Base-by-base conservation (phyloP, 2,888 invertebrate species). In the Orthosia gracilis region DNA sequence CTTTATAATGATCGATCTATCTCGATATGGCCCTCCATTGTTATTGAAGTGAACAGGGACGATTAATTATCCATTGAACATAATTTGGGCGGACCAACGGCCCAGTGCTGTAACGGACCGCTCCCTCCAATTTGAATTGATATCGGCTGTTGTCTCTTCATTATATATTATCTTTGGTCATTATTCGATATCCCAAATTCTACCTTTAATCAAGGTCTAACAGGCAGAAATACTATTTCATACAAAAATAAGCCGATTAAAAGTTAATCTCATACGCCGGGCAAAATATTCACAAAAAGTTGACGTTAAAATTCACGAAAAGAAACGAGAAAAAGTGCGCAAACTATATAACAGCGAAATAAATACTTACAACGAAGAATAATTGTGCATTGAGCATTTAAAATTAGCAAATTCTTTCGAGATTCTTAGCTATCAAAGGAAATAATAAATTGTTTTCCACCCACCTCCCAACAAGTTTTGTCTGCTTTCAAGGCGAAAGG, bases 51-150 rank as follows among this genome's bases (percentile, higher is more conserved):
- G 94, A 93, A 92, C 94, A 91, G 93, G 90, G 88, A 90, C 94
- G 89, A 96, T 96, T 94, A 96, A 96, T 96, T 96, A 95, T 94
- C 95, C 93, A 95, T 95, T 93, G 95, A 94, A 96, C 96, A 96
- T 95, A 94, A 96, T 96, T 96, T 93, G 96, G 96, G 96, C 94
- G 96, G 95, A 88, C 89, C 92, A 88, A 86, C 89, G 89, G 89
- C 87, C 87, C 87, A 90, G 84, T 89, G 87, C 92, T 91, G 94
- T 90, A 90, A 89, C 90, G 88, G 92, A 93, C 92, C 91, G 91
- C 84, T 88, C 88, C 86, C 83, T 85, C 89, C 90, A 87, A 90
- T 89, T 91, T 88, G 85, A 92, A 93, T 92, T 92, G 91, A 91
- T 92, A 91, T 89, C 89, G 78, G 82, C 87, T 86, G 86, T 88